Percentiles rank a stretch among this genome's conserved stretches.
Conservation (phyloP, 2,797 vertebrate species). For the Luscinia megarhynchos region DNA sequence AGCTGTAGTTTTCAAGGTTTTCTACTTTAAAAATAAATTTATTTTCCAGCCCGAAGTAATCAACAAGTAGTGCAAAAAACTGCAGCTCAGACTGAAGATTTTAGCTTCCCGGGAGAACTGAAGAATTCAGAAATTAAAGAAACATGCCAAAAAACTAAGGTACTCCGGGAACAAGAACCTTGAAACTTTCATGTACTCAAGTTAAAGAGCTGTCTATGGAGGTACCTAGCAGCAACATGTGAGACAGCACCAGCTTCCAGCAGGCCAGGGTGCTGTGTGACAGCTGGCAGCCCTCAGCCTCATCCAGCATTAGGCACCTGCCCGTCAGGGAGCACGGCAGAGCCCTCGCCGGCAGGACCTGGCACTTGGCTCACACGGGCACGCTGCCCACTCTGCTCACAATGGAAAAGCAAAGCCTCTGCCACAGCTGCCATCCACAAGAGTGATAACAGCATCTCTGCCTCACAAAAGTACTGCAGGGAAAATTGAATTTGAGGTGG, state of each 20-base stretch:
- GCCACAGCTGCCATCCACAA: not conserved
- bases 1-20: not conserved
- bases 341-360: accelerated
- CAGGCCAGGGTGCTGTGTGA: not conserved
- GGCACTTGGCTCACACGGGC: not conserved
- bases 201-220: not conserved
- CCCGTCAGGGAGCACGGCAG: accelerated
- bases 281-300: not conserved
- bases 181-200: not conserved
- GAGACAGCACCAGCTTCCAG: not conserved
- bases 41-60: not conserved
- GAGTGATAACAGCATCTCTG: not conserved
- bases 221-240: not conserved
- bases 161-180: not conserved
- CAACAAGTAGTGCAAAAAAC: not conserved
- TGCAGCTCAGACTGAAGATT: not conserved
- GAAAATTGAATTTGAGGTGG: not conserved
- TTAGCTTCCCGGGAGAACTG: not conserved
- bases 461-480: not conserved
- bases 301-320: not conserved
- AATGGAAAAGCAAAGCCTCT: not conserved
- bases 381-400: accelerated
- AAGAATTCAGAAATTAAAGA: not conserved
- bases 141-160: not conserved
- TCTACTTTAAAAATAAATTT: not conserved